Percentiles rank a stretch among this genome's conserved stretches.
These are phyloP conservation scores for Poecilia gillii DNA, from an alignment of 2,797 vertebrate species.

Conservation along the genomic window DNA sequence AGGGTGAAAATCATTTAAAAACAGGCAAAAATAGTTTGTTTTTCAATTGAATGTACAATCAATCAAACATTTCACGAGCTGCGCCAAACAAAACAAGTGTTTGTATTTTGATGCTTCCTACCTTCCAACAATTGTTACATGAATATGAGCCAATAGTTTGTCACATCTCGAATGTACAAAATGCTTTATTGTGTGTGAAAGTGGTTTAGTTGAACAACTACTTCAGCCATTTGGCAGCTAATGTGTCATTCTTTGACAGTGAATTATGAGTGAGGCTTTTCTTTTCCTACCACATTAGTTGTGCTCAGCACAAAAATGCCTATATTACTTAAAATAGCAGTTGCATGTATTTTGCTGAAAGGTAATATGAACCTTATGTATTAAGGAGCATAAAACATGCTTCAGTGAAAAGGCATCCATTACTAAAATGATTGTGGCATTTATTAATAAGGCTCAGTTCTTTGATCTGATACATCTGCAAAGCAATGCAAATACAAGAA, in stretches of 20 bases:
- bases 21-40: neutral
- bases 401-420: constrained; percentile 24
- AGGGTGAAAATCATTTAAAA: constrained; percentile 22
- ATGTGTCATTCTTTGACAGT: constrained; percentile 41
- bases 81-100: constrained; percentile 14
- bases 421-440: constrained; percentile 35
- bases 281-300: neutral
- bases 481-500: constrained; percentile 21
- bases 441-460: constrained; percentile 1
- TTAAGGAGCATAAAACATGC: constrained; percentile 1
- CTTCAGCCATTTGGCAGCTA: constrained; percentile 53
- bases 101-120: neutral
- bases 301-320: neutral
- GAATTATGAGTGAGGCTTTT: neutral
- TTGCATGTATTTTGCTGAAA: neutral
- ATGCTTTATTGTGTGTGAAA: constrained; percentile 26
- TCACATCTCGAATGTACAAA: constrained; percentile 40
- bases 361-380: constrained; percentile 3
- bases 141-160: constrained; percentile 34
- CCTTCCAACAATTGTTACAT: constrained; percentile 23
- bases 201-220: constrained; percentile 27
- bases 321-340: neutral
- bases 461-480: constrained; percentile 14
- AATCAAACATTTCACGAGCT: constrained; percentile 33
- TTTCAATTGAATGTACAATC: constrained; percentile 36